phyloP scores from a whole-genome alignment of 2,797 vertebrate species.

The Brotogeris chrysoptera region DNA sequence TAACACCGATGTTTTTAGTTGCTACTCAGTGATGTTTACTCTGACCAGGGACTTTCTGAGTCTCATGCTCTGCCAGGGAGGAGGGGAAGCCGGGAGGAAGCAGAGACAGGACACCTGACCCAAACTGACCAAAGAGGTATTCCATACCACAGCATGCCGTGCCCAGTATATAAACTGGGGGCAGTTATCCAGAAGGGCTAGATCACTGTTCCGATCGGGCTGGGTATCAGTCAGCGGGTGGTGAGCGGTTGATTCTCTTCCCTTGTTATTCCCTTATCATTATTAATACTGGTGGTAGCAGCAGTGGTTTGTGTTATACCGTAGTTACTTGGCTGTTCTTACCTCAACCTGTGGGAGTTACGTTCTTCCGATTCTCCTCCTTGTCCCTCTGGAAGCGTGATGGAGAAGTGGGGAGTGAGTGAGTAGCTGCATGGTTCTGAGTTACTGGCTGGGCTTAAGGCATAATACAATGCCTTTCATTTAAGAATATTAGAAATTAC shows the following conservation, averaged over 20 bases:
- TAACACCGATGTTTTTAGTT: neutral
- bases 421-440: neutral
- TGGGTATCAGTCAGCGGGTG: neutral
- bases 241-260: neutral
- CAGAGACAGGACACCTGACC: too few relatives aligned
- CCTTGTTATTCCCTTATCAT: neutral
- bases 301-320: neutral
- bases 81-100: too few relatives aligned
- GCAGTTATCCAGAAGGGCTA: too few relatives aligned
- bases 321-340: neutral
- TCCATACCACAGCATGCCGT: too few relatives aligned
- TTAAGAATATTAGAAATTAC: neutral
- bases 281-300: neutral
- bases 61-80: neutral
- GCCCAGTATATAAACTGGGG: too few relatives aligned
- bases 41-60: neutral
- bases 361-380: neutral
- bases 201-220: too few relatives aligned
- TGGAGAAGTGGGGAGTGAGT: neutral
- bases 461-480: neutral
- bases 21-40: neutral
- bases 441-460: neutral
- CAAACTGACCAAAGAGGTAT: too few relatives aligned
- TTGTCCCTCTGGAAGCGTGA: neutral
- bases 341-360: neutral